Conservation (phyloP, 1,140 invertebrate genomes). For the Pristionchus pacificus region DNA sequence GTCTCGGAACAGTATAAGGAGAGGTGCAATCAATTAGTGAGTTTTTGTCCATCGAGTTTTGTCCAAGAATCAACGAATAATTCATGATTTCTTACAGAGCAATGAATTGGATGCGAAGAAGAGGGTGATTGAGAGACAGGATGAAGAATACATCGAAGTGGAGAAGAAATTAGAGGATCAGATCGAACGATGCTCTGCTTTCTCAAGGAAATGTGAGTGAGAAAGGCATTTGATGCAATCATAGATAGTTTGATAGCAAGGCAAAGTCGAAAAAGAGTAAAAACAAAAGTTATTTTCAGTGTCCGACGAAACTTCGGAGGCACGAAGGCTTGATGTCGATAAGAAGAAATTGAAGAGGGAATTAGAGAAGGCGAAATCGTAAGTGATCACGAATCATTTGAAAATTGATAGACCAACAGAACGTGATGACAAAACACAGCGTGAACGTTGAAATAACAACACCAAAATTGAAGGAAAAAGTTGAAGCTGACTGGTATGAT, state of each 20-base stretch:
- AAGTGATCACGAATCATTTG: background rate
- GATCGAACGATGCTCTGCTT: background rate
- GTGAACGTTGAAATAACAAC: too few relatives aligned
- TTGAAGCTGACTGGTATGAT: background rate
- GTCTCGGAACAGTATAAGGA: too few relatives aligned
- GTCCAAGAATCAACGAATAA: too few relatives aligned
- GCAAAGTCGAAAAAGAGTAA: background rate
- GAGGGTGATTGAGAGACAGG: background rate
- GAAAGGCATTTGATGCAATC: too few relatives aligned
- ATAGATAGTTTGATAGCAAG: background rate
- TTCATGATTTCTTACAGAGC: too few relatives aligned
- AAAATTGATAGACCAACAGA: background rate
- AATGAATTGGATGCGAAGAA: background rate
- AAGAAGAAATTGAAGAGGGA: background rate
- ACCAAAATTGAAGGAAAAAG: too few relatives aligned
- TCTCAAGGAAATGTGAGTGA: too few relatives aligned
- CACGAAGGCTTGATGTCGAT: background rate
- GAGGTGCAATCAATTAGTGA: too few relatives aligned
- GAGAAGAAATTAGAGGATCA: background rate
- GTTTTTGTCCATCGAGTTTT: too few relatives aligned
- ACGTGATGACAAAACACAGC: too few relatives aligned
- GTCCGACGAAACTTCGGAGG: too few relatives aligned
- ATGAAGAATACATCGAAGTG: background rate
- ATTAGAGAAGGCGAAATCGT: background rate
- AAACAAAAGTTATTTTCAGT: too few relatives aligned